These are phyloP conservation scores for Phenganax subtilis DNA, from an alignment of 92 coral and sea anemone species.

Conservation along the genomic window DNA sequence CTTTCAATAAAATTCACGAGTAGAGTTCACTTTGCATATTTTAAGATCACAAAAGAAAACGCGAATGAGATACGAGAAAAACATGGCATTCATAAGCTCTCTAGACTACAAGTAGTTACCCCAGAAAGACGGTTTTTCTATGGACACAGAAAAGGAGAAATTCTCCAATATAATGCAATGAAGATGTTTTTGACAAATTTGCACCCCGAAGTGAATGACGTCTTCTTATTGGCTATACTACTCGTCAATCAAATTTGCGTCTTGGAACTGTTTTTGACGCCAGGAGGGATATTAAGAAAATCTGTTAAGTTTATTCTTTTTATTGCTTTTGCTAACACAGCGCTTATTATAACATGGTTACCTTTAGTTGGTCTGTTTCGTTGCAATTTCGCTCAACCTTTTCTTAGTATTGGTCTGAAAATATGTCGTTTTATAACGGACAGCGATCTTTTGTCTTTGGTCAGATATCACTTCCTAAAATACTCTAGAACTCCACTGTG, in stretches of 20 bases:
- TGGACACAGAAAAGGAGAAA: constrained; percentile 76
- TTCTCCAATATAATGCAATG: constrained; percentile 56
- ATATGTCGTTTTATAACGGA: constrained; percentile 70
- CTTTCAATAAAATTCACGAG: constrained; percentile 90
- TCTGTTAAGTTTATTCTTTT: constrained; percentile 59
- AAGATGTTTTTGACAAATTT: constrained; percentile 74
- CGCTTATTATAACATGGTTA: constrained; percentile 68
- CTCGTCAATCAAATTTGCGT: constrained; percentile 70
- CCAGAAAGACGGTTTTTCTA: constrained; percentile 76
- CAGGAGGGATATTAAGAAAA: constrained; percentile 82
- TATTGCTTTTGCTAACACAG: constrained; percentile 66
- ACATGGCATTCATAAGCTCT: constrained; percentile 56
- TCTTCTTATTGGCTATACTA: constrained; percentile 63
- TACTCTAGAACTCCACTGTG: constrained; percentile 50
- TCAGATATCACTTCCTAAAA: constrained; percentile 56
- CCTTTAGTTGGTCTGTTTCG: constrained; percentile 75
- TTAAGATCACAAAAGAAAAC: constrained; percentile 48
- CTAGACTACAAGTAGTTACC: constrained; percentile 72
- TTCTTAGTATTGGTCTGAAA: constrained; percentile 60
- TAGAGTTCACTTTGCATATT: constrained; percentile 81
- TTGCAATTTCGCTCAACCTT: constrained; percentile 62
- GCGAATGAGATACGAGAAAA: constrained; percentile 49
- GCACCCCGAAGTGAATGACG: constrained; percentile 91
- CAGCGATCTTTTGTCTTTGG: constrained; percentile 62
- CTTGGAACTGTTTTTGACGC: constrained; percentile 68